A percentile compares a stretch with the other conserved stretches of the same genome.
Evolutionary conservation across 2,888 invertebrate species (phyloP).

Genomic region (Prostheceraeus crozeri): DNA sequence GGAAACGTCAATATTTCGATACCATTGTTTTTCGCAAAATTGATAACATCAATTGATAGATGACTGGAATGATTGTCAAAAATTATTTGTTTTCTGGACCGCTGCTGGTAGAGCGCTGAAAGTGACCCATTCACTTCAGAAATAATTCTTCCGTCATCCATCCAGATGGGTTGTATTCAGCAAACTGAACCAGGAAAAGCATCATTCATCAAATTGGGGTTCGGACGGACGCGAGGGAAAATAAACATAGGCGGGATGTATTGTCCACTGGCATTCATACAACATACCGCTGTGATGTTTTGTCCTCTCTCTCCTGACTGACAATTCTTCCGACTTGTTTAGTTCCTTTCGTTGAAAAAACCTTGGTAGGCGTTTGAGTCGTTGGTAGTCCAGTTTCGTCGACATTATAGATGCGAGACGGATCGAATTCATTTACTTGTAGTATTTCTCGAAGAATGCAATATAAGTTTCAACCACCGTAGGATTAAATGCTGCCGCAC

Average conservation of each 20-base stretch:
- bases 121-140: slow-evolving; percentile 4
- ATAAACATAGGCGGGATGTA: slow-evolving; percentile 20
- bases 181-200: background rate
- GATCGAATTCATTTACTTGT: slow-evolving; percentile 38
- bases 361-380: slow-evolving; percentile 38
- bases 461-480: slow-evolving; percentile 39
- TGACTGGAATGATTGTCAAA: slow-evolving; percentile 11
- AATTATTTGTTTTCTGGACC: slow-evolving; percentile 2
- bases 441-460: slow-evolving; percentile 39
- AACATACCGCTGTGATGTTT: slow-evolving; percentile 14
- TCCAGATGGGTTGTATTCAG: slow-evolving; percentile 14
- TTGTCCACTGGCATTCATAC: slow-evolving; percentile 7
- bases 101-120: background rate
- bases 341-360: slow-evolving; percentile 32
- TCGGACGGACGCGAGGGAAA: slow-evolving; percentile 6
- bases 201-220: slow-evolving; percentile 2
- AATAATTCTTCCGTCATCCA: slow-evolving; percentile 19
- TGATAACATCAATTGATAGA: slow-evolving; percentile 1
- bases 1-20: slow-evolving; percentile 12
- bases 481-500: slow-evolving; percentile 41
- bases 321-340: slow-evolving; percentile 9
- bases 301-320: slow-evolving; percentile 21
- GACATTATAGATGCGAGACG: slow-evolving; percentile 38
- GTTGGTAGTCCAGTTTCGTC: slow-evolving; percentile 43
- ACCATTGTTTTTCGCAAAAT: background rate